Conservation (phyloP, 2,888 invertebrate genomes). For the Lydus trimaculatus region DNA sequence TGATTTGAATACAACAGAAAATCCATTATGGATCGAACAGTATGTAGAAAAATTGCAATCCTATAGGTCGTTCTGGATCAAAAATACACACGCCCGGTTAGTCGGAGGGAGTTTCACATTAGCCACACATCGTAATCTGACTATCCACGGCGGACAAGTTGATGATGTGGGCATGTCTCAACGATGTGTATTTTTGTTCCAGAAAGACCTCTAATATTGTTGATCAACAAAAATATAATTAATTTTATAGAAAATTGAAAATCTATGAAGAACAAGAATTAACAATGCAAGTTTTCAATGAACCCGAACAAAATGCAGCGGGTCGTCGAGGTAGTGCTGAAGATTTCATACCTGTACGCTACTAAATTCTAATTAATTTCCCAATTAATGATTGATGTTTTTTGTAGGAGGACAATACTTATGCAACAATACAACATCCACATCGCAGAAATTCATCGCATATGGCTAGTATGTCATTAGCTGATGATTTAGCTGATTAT, state of each 20-base stretch:
- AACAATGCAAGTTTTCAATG: constrained; percentile 91
- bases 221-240: no score
- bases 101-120: no score
- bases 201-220: no score
- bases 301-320: constrained; percentile 67
- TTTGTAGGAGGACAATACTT: constrained; percentile 75
- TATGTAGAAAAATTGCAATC: constrained; percentile 48
- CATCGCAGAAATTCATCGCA: constrained; percentile 61
- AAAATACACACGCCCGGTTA: no score
- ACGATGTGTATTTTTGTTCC: no score
- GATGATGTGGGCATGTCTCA: no score
- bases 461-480: constrained; percentile 57
- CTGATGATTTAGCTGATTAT: constrained; percentile 69
- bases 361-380: neutral
- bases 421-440: constrained; percentile 80
- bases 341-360: constrained; percentile 61
- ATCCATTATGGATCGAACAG: constrained; percentile 93
- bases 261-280: constrained; percentile 92
- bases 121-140: no score
- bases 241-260: constrained; percentile 73
- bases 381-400: constrained; percentile 20
- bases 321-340: constrained; percentile 60
- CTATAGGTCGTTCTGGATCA: no score
- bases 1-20: constrained; percentile 88
- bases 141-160: no score